Conservation (phyloP, 2,888 invertebrate species). For the Notocelia uddmanniana region DNA sequence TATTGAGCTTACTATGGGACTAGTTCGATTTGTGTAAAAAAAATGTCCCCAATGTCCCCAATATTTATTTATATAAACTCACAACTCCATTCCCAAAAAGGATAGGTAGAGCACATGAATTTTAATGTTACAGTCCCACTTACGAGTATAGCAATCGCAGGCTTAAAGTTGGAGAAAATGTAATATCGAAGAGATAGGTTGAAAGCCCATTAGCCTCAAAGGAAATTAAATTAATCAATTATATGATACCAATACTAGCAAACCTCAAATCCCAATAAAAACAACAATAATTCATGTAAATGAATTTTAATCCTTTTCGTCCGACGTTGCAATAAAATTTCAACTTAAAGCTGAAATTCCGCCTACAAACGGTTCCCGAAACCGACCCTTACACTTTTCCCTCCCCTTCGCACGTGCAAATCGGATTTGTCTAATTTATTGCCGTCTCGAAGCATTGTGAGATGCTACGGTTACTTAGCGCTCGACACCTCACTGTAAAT, state of each 20-base stretch:
- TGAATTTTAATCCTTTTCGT: no score
- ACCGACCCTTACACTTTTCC: slow-evolving; percentile 56
- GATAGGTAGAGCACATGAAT: no score
- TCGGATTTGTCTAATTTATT: slow-evolving; percentile 85
- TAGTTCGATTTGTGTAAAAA: no score
- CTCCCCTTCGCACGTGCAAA: slow-evolving; percentile 74
- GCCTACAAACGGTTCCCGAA: slow-evolving; percentile 14
- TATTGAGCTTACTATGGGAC: no score
- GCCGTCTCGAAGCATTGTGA: slow-evolving; percentile 70
- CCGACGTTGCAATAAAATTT: neutral
- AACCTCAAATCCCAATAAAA: neutral
- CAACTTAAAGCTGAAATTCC: slow-evolving; percentile 19
- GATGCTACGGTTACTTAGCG: slow-evolving; percentile 80
- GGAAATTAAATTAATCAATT: neutral
- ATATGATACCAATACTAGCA: neutral
- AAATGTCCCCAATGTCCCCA: no score
- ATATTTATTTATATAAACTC: no score
- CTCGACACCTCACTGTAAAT: slow-evolving; percentile 78
- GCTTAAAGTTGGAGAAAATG: neutral
- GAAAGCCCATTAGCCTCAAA: neutral
- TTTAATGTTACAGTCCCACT: no score
- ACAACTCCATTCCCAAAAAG: no score
- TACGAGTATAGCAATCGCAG: no score
- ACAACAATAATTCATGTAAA: neutral
- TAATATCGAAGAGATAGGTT: neutral